Evolutionary conservation across 2,797 vertebrate species (phyloP).

Genomic region (Poeciliopsis gracilis): DNA sequence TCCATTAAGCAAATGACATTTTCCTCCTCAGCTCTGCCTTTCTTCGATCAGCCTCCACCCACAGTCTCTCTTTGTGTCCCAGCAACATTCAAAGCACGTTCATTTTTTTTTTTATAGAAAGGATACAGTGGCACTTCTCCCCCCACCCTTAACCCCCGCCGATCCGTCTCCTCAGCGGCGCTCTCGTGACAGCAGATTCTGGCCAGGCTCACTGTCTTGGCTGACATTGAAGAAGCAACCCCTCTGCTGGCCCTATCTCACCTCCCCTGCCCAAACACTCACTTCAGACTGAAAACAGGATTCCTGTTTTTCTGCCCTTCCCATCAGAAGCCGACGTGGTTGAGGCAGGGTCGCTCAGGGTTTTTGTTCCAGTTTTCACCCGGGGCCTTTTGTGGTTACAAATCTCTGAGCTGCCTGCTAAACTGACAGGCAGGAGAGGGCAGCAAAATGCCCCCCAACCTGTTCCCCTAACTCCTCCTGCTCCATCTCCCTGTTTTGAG

Average conservation of each 20-base stretch:
- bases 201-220: constrained; percentile 66
- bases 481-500: constrained; percentile 52
- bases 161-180: constrained; percentile 41
- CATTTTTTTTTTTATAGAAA: constrained; percentile 63
- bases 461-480: not conserved
- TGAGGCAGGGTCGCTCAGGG: constrained; percentile 56
- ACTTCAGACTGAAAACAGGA: constrained; percentile 25
- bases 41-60: constrained; percentile 43
- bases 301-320: constrained; percentile 3
- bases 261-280: constrained; percentile 9
- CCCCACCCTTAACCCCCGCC: constrained; percentile 14
- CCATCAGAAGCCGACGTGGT: constrained; percentile 27
- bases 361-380: constrained; percentile 29
- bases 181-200: constrained; percentile 40
- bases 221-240: constrained; percentile 73
- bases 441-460: constrained; percentile 22
- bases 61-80: not conserved
- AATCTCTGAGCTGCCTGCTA: constrained; percentile 45
- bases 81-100: constrained; percentile 69
- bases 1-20: constrained; percentile 80
- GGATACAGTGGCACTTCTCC: constrained; percentile 11
- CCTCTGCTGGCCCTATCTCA: constrained; percentile 34
- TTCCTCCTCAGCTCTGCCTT: constrained; percentile 26
- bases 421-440: constrained; percentile 57
- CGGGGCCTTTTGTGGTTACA: constrained; percentile 28